Evolutionary conservation across 2,113 vertebrate species (phyloP), one percentile per base, ranked within the genome.

Genomic region (Isichthys henryi): DNA sequence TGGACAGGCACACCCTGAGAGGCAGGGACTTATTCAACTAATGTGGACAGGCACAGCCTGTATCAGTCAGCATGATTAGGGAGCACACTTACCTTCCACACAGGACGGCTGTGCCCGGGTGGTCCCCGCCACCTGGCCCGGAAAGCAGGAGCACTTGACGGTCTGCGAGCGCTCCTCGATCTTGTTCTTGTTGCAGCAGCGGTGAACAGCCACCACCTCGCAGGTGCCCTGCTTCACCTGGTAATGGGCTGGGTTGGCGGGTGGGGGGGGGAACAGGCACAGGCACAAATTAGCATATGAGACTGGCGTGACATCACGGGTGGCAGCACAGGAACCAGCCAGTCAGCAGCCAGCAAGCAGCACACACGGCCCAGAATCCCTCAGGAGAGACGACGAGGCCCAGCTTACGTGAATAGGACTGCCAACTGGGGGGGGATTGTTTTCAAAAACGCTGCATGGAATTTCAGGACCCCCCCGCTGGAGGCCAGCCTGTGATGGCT

Each of bases 111-210:
- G 96, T 0, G 97, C 95, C 83, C 96, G 95, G 0, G 98, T 99
- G 0, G 98, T 99, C 6, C 98, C 98, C 0, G 98, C 98, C 3
- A 99, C 98, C 94, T 99, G 97, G 1, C 98, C 98, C 0, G 97
- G 98, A 93, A 99, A 97, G 93, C 98, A 99, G 90, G 98, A 99
- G 85, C 98, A 99, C 94, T 99, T 99, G 94, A 99, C 97, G 0
- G 98, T 99, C 87, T 99, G 98, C 0, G 98, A 99, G 0, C 97
- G 96, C 89, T 99, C 98, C 91, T 99, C 98, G 31, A 99, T 98
- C 86, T 97, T 97, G 93, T 99, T 99, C 96, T 98, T 99, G 92
- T 99, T 99, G 94, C 98, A 99, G 95, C 98, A 99, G 19, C 98
- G 96, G 92, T 99, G 98, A 88, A 97, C 94, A 0, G 98, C 98